Evolutionary conservation across 2,113 vertebrate species (phyloP), one percentile per base, ranked within the genome.

Genomic region (Mastomys natalensis): DNA sequence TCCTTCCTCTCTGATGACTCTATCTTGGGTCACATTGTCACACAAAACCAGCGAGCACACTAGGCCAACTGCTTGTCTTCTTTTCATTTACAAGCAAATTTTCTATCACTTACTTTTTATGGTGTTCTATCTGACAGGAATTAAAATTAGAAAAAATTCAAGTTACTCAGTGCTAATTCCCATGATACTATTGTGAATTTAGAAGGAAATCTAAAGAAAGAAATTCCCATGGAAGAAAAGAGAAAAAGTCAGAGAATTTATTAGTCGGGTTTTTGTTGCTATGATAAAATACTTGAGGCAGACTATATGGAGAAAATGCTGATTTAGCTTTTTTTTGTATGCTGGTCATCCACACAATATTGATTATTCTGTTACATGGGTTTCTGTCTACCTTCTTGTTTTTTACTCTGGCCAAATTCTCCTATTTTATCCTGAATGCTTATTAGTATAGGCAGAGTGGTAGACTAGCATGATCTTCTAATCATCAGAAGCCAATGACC

Each of bases 91-190:
- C 3, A 85, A 58, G 22, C 48, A 85, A 37, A 21, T 82, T 88
- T 89, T 87, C 7, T 40, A 70, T 87, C 17, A 53, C 55, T 80
- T 81, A 10, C 16, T 93, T 95, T 84, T 68, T 60, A 78, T 78
- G 0, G 6, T 86, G 1, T 76, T 86, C 34, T 16, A 16, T 13
- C 64, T 76, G 64, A 40, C 22, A 81, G 37, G 31, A 95, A 93
- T 93, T 91, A 70, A 92, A 87, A 90, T 64, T 91, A 53, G 60
- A 60, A 45, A 53, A 45, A 51, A 21, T 37, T 73, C 68, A n/a
- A 6, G 26, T 34, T 37, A 4, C 16, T 91, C 70, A 12, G 13
- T 22, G 81, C n/a, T 13, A 76, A 4, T 70, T 17, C 1, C 31
- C 74, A 76, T 72, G 40, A 62, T 58, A 74, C 3, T 48, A 55